phyloP scores from a whole-genome alignment of 2,888 invertebrate genomes.

The Dendrolimus pini region DNA sequence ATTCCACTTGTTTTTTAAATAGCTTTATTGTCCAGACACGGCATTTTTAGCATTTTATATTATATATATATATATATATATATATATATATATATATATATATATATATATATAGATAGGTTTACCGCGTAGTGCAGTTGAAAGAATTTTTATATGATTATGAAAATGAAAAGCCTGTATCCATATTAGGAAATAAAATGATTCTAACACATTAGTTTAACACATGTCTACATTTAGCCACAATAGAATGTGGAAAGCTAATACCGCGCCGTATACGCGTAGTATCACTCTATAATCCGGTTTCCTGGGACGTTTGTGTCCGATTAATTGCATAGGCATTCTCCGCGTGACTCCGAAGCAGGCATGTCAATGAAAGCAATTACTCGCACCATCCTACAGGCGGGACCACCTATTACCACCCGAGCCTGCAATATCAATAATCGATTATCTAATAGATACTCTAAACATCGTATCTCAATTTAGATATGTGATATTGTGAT shows the following conservation, averaged over 20 bases:
- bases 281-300: conserved; percentile 35
- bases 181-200: background rate
- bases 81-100: too few relatives aligned
- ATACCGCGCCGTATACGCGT: conserved; percentile 17
- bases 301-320: conserved; percentile 47
- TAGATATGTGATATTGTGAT: conserved; percentile 26
- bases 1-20: too few relatives aligned
- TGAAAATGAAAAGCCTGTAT: too few relatives aligned
- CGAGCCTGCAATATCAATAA: conserved; percentile 29
- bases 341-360: conserved; percentile 38
- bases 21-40: too few relatives aligned
- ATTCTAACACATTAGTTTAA: background rate
- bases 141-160: too few relatives aligned
- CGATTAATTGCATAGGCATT: conserved; percentile 66
- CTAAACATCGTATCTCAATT: conserved; percentile 23
- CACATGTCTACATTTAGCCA: background rate
- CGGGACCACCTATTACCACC: conserved; percentile 9
- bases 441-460: conserved; percentile 29
- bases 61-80: too few relatives aligned
- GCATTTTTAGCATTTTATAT: too few relatives aligned
- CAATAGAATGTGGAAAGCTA: conserved; percentile 15
- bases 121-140: too few relatives aligned
- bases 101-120: too few relatives aligned
- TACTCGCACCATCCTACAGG: conserved; percentile 40
- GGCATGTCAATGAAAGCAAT: conserved; percentile 70